These are phyloP conservation scores for Pavo muticus DNA, from an alignment of 2,113 vertebrate species.

Conservation along the genomic window DNA sequence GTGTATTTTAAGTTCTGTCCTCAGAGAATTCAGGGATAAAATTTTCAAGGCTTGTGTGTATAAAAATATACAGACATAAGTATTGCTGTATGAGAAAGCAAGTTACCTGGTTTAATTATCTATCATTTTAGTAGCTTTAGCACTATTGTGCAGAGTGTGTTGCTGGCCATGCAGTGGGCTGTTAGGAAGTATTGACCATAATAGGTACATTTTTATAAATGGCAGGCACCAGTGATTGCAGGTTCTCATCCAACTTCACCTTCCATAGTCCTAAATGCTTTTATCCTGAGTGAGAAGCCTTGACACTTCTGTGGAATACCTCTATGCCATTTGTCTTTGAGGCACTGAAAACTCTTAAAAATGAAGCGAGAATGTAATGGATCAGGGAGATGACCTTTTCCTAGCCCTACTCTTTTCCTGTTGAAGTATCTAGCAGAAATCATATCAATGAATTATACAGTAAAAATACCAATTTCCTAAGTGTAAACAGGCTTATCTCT, in stretches of 20 bases:
- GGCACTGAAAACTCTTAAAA: background rate
- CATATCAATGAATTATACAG: background rate
- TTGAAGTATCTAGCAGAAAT: background rate
- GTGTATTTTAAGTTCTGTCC: background rate
- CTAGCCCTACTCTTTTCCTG: background rate
- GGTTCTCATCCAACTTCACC: background rate
- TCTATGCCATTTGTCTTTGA: background rate
- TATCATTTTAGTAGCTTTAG: background rate
- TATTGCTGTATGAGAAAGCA: background rate
- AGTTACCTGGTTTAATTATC: background rate
- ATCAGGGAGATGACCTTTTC: background rate
- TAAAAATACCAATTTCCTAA: background rate
- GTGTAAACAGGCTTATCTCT: background rate
- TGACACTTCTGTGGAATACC: background rate
- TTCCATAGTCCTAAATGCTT: background rate
- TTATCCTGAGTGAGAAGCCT: background rate
- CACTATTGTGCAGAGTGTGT: background rate
- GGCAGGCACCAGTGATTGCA: background rate
- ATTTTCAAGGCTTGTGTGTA: background rate
- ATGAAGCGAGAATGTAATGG: background rate
- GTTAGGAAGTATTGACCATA: background rate
- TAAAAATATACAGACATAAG: background rate
- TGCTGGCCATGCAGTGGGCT: background rate
- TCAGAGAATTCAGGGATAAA: background rate
- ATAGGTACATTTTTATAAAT: background rate